Evolutionary conservation across 2,888 invertebrate genomes (phyloP), one percentile per base, ranked within the genome.

Genomic region (Parnassius smintheus): DNA sequence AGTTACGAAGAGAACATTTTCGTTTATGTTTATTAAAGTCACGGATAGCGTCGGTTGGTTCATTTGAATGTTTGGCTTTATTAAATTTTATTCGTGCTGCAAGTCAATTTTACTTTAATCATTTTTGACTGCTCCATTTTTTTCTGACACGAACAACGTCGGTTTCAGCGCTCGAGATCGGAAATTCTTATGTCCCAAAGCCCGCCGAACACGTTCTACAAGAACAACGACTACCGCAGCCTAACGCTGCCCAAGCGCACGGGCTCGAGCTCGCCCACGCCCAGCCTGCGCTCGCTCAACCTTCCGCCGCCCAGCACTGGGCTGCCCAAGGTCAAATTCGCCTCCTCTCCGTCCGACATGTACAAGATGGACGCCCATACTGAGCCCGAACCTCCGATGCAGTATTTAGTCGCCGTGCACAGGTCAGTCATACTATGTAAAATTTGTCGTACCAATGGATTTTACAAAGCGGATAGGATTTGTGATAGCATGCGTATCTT

Each of bases 371-470:
- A 75, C 51, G 74, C 74, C 11, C 48, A 52, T 55, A 67, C 56
- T 18, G 68, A 66, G 7, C 74, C 71, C 25, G 69, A 66, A 9
- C 75, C 71, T n/a, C 75, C 72, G 65, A 72, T 91, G 55, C 85
- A 91, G 59, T 97, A 96, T 80, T 91, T 97, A 49, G 93, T 96
- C 60, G 97, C 96, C 0, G 95, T 97, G 18, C 97, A 97, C 67
- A 84, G 88, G 88, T 88, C 7, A 73, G 75, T 66, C 35, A 35
- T 35, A 35, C 35, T 2, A 35, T 1, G 35, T 35, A 7, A 35
- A 35, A 35, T 35, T 35, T 35, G 35, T 35, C 35, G 35, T 35
- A 35, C 35, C 35, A 35, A 4, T 7, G 35, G 35, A 35, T 35
- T 35, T 35, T 35, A 4, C 7, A 35, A 35, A 35, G 35, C 35